Percentiles rank a stretch among this genome's conserved stretches.
Conservation (phyloP, 2,113 vertebrate species). For the Microcebus ravelobensis region DNA sequence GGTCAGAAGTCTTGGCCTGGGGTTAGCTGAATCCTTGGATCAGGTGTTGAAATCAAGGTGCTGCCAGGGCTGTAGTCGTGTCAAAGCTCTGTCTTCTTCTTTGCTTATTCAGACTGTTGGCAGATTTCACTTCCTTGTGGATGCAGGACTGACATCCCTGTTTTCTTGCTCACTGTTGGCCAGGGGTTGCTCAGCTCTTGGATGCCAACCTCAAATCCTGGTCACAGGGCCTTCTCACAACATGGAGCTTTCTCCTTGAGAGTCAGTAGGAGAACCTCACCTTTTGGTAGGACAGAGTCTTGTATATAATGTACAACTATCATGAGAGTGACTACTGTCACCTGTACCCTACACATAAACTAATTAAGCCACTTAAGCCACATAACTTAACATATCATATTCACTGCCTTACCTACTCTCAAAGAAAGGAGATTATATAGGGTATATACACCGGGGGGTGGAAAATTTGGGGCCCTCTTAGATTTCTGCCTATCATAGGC, state of each 20-base stretch:
- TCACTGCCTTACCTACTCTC: background rate
- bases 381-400: background rate
- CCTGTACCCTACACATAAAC: background rate
- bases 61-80: background rate
- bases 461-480: background rate
- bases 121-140: background rate
- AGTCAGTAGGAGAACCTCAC: background rate
- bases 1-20: background rate
- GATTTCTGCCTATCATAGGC: background rate
- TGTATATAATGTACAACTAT: background rate
- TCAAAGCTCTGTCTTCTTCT: background rate
- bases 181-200: background rate
- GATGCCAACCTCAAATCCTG: background rate
- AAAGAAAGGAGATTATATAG: background rate
- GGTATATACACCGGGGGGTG: rapidly evolving
- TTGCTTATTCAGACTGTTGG: background rate
- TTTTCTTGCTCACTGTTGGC: background rate
- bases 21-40: too few relatives aligned
- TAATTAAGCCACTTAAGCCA: background rate
- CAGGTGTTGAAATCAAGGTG: background rate
- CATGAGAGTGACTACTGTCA: background rate
- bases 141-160: background rate
- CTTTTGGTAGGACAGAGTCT: background rate
- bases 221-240: background rate
- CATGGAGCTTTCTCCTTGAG: background rate